Percentiles rank a stretch among this genome's conserved stretches.
Evolutionary conservation across 1,140 invertebrate genomes (phyloP).

Genomic region (Triops cancriformis): DNA sequence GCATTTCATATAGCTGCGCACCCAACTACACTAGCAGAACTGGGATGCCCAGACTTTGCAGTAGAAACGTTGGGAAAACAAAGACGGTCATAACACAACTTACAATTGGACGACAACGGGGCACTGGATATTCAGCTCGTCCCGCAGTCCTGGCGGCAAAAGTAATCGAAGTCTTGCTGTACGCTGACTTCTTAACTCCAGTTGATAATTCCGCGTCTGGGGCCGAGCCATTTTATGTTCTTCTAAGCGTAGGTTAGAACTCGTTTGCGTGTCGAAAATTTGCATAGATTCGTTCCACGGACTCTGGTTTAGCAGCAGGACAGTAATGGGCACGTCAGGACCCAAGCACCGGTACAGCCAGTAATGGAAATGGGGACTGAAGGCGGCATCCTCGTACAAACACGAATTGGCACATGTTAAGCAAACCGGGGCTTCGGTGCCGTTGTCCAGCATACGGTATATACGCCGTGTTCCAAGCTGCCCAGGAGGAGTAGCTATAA

Average conservation of each 20-base stretch:
- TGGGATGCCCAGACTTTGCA: not conserved
- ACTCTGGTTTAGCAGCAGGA: conserved; percentile 20
- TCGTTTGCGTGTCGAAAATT: conserved; percentile 44
- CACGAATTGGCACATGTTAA: conserved; percentile 42
- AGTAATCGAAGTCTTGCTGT: conserved; percentile 54
- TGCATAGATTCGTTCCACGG: not conserved
- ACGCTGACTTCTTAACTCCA: conserved; percentile 46
- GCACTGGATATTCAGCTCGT: conserved; percentile 69
- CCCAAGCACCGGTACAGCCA: conserved; percentile 59
- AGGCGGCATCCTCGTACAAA: not conserved
- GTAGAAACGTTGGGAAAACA: not conserved
- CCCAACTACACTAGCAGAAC: not conserved
- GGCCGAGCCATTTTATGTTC: conserved; percentile 38
- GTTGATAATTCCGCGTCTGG: conserved; percentile 39
- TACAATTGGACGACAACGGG: conserved; percentile 68
- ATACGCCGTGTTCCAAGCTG: conserved; percentile 61
- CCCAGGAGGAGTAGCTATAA: conserved; percentile 57
- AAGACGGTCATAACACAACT: conserved; percentile 40
- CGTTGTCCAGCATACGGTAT: conserved; percentile 51
- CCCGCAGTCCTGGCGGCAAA: conserved; percentile 63
- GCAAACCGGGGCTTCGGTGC: conserved; percentile 39
- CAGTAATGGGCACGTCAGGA: conserved; percentile 50
- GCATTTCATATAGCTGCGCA: not conserved
- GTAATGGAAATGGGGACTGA: conserved; percentile 38
- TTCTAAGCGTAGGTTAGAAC: conserved; percentile 41